phyloP scores from a whole-genome alignment of 2,888 invertebrate genomes.

The Gandaritis pyraliata region DNA sequence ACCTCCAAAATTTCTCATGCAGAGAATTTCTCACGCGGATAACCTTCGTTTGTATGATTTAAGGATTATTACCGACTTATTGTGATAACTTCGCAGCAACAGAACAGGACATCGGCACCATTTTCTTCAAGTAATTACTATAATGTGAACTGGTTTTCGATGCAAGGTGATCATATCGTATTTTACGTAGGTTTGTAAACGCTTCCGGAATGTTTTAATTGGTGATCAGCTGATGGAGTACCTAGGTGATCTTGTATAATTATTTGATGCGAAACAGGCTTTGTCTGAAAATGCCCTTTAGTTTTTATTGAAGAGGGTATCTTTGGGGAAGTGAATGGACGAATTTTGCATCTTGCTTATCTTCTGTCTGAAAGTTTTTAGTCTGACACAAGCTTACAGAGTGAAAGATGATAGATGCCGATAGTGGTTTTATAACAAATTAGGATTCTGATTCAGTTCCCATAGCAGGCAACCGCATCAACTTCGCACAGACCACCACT shows the following conservation, averaged over 20 bases:
- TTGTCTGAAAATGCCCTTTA: slow-evolving; percentile 6
- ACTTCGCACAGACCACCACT: slow-evolving; percentile 63
- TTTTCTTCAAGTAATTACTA: slow-evolving; percentile 53
- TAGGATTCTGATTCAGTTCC: slow-evolving; percentile 74
- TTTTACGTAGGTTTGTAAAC: slow-evolving; percentile 40
- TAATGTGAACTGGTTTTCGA: slow-evolving; percentile 61
- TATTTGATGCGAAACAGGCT: slow-evolving; percentile 4
- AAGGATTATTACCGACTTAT: slow-evolving; percentile 25
- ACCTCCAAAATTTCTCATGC: slow-evolving; percentile 28
- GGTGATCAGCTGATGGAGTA: slow-evolving; percentile 18
- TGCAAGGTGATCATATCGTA: slow-evolving; percentile 63
- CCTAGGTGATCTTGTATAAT: neutral
- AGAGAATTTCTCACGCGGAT: slow-evolving; percentile 20
- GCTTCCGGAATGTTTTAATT: slow-evolving; percentile 54
- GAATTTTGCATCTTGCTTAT: no score
- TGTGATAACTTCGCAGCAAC: slow-evolving; percentile 35
- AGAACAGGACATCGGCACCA: slow-evolving; percentile 54
- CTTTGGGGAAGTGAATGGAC: no score
- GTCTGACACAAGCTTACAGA: no score
- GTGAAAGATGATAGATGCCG: slow-evolving; percentile 34
- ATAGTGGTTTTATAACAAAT: slow-evolving; percentile 63
- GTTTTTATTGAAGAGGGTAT: neutral
- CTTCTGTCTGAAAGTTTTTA: no score
- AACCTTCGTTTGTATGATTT: slow-evolving; percentile 25
- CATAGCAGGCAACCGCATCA: slow-evolving; percentile 76